Evolutionary conservation across 2,113 vertebrate species (phyloP).

Genomic region (Forbesichthys agassizii): DNA sequence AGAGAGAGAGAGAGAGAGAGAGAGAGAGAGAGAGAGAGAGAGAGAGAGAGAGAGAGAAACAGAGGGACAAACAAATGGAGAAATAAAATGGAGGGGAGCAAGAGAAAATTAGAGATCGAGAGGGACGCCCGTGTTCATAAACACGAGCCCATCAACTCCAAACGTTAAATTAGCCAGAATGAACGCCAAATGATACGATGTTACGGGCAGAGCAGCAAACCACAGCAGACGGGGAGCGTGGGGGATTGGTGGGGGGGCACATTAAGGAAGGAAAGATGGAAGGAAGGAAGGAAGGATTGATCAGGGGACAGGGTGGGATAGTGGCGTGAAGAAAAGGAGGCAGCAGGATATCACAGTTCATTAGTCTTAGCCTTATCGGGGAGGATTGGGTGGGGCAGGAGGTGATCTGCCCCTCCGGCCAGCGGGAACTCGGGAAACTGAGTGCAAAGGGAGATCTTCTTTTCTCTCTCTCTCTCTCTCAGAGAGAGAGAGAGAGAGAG

Average conservation of each 20-base stretch:
- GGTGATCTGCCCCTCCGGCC: constrained; percentile 40
- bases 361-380: constrained; percentile 52
- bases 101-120: constrained; percentile 33
- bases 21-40: not conserved
- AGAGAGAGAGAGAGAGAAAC: constrained; percentile 16
- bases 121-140: constrained; percentile 51
- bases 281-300: not conserved
- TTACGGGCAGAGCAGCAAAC: constrained; percentile 36
- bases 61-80: constrained; percentile 31
- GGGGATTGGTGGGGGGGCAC: constrained; percentile 24
- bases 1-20: constrained; percentile 8
- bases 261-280: constrained; percentile 31
- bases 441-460: constrained; percentile 30
- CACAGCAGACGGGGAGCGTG: not conserved
- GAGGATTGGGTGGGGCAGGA: not conserved
- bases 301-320: not conserved
- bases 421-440: constrained; percentile 19
- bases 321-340: constrained; percentile 41
- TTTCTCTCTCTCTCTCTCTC: too few species aligned
- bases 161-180: constrained; percentile 76
- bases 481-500: too few species aligned
- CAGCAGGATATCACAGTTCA: constrained; percentile 64
- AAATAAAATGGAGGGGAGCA: not conserved
- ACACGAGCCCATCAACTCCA: constrained; percentile 63
- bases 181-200: constrained; percentile 65